A percentile compares a stretch with the other conserved stretches of the same genome.
Evolutionary conservation across 2,113 vertebrate species (phyloP).

Genomic region (Enhydra lutris): DNA sequence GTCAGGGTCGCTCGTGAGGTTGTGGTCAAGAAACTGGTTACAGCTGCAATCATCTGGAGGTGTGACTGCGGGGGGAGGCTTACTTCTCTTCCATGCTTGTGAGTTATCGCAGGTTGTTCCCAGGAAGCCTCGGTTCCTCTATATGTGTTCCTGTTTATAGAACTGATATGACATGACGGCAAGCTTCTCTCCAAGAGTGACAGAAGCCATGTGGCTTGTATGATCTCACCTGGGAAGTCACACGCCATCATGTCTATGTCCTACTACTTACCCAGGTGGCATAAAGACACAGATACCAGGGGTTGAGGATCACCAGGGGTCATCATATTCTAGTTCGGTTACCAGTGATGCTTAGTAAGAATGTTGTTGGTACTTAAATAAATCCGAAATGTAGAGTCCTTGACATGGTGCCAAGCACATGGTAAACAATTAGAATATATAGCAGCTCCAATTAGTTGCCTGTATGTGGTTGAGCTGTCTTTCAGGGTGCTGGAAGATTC

Average conservation of each 20-base stretch:
- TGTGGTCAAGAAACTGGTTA: neutral
- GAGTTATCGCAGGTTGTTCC: neutral
- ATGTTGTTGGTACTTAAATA: neutral
- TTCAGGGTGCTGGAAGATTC: neutral
- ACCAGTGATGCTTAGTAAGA: neutral
- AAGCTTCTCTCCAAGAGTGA: neutral
- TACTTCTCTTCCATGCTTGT: neutral
- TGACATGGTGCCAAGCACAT: neutral
- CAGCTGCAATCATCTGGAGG: neutral
- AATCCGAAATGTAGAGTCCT: neutral
- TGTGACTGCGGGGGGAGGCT: neutral
- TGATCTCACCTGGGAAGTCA: neutral
- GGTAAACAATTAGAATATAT: neutral
- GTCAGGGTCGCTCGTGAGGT: neutral
- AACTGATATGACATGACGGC: neutral
- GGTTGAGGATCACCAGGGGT: accelerated
- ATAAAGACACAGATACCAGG: neutral
- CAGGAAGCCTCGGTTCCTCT: neutral
- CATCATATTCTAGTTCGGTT: neutral
- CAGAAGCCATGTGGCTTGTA: neutral
- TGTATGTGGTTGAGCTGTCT: neutral
- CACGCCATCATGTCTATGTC: neutral
- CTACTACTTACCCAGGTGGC: neutral
- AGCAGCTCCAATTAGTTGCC: neutral
- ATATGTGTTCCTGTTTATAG: neutral